A percentile compares a stretch with the other conserved stretches of the same genome.
phyloP scores from a whole-genome alignment of 2,113 vertebrate species.

The Micromys minutus region DNA sequence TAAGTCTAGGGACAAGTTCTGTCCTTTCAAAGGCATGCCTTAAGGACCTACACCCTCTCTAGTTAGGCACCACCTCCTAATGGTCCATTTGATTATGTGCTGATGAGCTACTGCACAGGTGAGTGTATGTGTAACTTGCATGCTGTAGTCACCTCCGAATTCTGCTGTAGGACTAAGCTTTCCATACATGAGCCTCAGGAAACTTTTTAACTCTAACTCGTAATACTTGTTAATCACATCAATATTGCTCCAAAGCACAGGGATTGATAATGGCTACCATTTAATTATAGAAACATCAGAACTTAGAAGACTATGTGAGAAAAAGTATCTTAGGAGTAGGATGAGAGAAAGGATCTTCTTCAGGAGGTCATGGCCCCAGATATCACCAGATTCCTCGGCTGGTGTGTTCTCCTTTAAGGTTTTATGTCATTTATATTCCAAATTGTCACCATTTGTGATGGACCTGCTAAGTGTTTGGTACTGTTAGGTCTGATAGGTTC shows the following conservation, averaged over 20 bases:
- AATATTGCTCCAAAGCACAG: not conserved
- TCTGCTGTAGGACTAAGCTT: not conserved
- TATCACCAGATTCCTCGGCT: not conserved
- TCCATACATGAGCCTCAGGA: not conserved
- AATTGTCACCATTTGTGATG: not conserved
- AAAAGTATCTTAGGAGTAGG: not conserved
- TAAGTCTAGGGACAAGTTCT: not conserved
- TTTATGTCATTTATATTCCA: not conserved
- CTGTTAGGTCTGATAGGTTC: not conserved
- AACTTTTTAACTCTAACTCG: not conserved
- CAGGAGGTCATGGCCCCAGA: not conserved
- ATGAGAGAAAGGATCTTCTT: not conserved
- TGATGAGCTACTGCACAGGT: not conserved
- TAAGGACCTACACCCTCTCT: not conserved
- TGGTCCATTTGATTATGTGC: not conserved
- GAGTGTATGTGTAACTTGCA: not conserved
- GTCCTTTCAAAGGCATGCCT: not conserved
- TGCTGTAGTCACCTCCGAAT: not conserved
- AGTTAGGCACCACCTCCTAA: not conserved
- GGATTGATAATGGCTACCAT: not conserved
- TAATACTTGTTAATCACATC: not conserved
- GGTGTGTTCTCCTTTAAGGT: not conserved
- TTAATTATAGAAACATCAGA: not conserved
- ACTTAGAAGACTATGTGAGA: not conserved
- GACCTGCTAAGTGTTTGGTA: not conserved